Evolutionary conservation across 2,113 vertebrate genomes (phyloP).

Genomic region (Psettodes erumei): DNA sequence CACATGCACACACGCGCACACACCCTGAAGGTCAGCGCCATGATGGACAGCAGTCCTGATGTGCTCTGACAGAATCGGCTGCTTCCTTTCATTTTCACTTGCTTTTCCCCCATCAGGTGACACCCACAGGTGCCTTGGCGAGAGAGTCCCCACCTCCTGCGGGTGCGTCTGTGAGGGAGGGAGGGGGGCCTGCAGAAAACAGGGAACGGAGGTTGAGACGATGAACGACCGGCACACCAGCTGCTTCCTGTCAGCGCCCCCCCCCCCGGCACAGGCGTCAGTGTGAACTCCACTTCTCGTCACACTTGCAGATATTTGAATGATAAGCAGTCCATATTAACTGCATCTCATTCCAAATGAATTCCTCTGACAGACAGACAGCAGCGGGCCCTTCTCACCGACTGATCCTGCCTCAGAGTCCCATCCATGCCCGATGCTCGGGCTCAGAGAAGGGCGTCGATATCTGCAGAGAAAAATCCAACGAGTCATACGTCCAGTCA

Average conservation of each 20-base stretch:
- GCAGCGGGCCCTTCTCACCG: slow-evolving; percentile 27
- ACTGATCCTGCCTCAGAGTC: slow-evolving; percentile 8
- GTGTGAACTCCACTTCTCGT: slow-evolving; percentile 50
- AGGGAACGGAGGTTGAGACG: slow-evolving; percentile 40
- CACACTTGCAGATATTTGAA: slow-evolving; percentile 32
- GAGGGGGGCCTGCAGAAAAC: slow-evolving; percentile 44
- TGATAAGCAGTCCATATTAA: slow-evolving; percentile 39
- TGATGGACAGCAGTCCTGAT: slow-evolving; percentile 83
- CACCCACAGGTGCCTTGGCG: slow-evolving; percentile 83
- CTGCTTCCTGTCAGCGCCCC: slow-evolving; percentile 74
- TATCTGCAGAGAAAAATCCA: slow-evolving; percentile 69
- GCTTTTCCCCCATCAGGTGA: slow-evolving; percentile 81
- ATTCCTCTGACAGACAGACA: slow-evolving; percentile 24
- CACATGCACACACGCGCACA: slow-evolving; percentile 48
- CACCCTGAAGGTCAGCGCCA: slow-evolving; percentile 77
- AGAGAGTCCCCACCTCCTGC: slow-evolving; percentile 68
- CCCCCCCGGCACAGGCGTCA: slow-evolving; percentile 18
- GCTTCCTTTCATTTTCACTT: slow-evolving; percentile 86
- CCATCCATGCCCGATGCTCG: not conserved
- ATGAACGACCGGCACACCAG: slow-evolving; percentile 64
- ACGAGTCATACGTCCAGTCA: slow-evolving; percentile 43
- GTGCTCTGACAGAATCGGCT: slow-evolving; percentile 85
- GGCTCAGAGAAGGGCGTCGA: slow-evolving; percentile 53
- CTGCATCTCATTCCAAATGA: slow-evolving; percentile 45
- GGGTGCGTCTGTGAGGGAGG: slow-evolving; percentile 35